phyloP scores from a whole-genome alignment of 2,888 invertebrate genomes.

The Pyrgus malvae region DNA sequence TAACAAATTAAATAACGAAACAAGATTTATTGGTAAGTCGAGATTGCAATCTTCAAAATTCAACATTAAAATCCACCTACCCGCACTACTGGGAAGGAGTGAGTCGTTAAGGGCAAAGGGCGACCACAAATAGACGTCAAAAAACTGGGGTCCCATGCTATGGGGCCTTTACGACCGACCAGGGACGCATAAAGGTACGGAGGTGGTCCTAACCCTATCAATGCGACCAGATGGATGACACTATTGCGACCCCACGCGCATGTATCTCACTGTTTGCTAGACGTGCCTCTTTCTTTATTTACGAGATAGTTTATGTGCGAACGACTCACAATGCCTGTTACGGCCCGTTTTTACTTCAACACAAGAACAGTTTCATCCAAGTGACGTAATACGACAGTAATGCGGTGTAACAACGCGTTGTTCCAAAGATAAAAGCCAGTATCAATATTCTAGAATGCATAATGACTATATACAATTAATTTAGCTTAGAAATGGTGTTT shows the following conservation, averaged over 20 bases:
- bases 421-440: constrained; percentile 1
- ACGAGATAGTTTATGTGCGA: constrained; percentile 77
- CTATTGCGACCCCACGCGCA: constrained; percentile 67
- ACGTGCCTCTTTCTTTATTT: constrained; percentile 67
- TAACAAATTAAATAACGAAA: constrained; percentile 4
- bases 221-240: constrained; percentile 78
- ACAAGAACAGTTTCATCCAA: neutral
- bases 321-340: constrained; percentile 31
- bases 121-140: constrained; percentile 81
- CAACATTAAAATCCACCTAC: constrained; percentile 43
- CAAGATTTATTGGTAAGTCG: constrained; percentile 9
- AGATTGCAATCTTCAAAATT: constrained; percentile 35
- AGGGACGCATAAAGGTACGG: constrained; percentile 80
- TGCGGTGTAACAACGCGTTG: constrained; percentile 1
- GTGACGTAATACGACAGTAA: constrained; percentile 17
- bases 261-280: constrained; percentile 64
- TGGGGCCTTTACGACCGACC: constrained; percentile 73
- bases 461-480: constrained; percentile 5
- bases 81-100: constrained; percentile 44
- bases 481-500: neutral
- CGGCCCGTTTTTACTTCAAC: constrained; percentile 6
- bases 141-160: constrained; percentile 73
- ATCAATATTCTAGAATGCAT: constrained; percentile 13
- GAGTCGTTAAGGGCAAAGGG: constrained; percentile 68
- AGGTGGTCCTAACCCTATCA: constrained; percentile 80